phyloP scores from a whole-genome alignment of 35 echinoderm and acorn worm genomes.

The Amphiura filiformis region DNA sequence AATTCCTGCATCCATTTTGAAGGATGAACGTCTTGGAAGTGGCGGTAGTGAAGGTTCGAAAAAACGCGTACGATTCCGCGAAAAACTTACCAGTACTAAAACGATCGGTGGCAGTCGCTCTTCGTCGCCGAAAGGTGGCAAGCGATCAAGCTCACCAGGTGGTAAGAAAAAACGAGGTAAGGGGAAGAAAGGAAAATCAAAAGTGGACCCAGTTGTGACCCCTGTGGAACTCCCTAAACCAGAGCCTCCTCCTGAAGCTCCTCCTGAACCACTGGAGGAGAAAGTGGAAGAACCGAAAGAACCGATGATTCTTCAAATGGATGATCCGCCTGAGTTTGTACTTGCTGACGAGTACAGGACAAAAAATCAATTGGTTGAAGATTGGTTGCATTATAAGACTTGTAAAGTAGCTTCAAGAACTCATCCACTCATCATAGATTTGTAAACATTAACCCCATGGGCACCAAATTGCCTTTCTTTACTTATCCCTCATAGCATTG shows the following conservation, averaged over 20 bases:
- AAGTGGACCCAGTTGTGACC: not conserved
- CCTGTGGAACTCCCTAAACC: not conserved
- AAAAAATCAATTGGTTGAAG: slow-evolving; percentile 27
- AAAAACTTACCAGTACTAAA: slow-evolving; percentile 12
- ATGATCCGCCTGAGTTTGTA: slow-evolving; percentile 9
- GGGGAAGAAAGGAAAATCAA: not conserved
- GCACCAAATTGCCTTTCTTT: no score
- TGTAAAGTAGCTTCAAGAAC: not conserved
- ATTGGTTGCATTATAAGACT: slow-evolving; percentile 25
- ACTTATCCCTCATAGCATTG: no score
- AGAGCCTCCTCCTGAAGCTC: not conserved
- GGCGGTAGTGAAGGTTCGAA: not conserved
- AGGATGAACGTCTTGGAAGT: not conserved
- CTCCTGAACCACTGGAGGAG: not conserved
- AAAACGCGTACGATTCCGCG: slow-evolving; percentile 27
- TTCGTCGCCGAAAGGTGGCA: not conserved
- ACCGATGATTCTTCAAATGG: not conserved
- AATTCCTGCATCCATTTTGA: not conserved
- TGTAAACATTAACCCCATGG: not conserved
- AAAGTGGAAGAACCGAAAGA: slow-evolving; percentile 9
- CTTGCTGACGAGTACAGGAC: slow-evolving; percentile 26
- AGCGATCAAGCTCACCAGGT: no score
- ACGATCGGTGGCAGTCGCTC: not conserved
- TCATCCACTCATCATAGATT: not conserved
- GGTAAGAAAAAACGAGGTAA: not conserved